Base-by-base conservation (phyloP, 2,113 vertebrate species). In the Sinocyclocheilus grahami region DNA sequence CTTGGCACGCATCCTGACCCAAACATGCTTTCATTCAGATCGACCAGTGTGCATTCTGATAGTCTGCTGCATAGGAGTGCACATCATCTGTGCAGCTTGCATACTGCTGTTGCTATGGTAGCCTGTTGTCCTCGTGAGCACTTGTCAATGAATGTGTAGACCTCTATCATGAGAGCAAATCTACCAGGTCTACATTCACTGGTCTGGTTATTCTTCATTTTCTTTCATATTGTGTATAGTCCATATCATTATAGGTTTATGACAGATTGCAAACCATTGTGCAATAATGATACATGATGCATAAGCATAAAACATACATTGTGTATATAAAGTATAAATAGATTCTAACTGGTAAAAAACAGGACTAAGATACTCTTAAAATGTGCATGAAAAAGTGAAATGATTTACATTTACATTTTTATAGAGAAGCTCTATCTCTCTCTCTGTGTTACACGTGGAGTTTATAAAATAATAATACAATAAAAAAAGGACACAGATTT, bases 101-200 rank as follows among this genome's bases (percentile, higher is more conserved):
- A 37, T 72, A n/a, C 27, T 30, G 63, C 65, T 58, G 81, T 83
- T 83, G 81, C 81, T 72, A 72, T 72, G 81, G 81, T 58, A 83
- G 48, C 80, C 16, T 33, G 18, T 33, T 72, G 27, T 72, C 48
- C 30, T 83, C 18, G 3, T 67, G 20, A 60, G 82, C 69, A 60
- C 20, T 55, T 83, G 53, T 84, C 69, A 84, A 84, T 74, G 69
- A 84, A 84, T 74, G 27, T 53, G 69, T 72, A 84, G 30, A 48
- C 42, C 30, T 72, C 62, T 16, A 82, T 42, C 24, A 69, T 72
- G 0, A 37, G 27, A 72, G 27, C 27, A 71, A 48, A 72, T 83
- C 22, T 16, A 24, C 65, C 65, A 30, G 11, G 30, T 53, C 12
- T 55, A 27, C 60, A 67, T 51, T 80, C 11, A 51, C 10, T 67